Evolutionary conservation across 1,140 invertebrate species (phyloP), one percentile per base, ranked within the genome.

Genomic region (Trachymyrmex cornetzi): DNA sequence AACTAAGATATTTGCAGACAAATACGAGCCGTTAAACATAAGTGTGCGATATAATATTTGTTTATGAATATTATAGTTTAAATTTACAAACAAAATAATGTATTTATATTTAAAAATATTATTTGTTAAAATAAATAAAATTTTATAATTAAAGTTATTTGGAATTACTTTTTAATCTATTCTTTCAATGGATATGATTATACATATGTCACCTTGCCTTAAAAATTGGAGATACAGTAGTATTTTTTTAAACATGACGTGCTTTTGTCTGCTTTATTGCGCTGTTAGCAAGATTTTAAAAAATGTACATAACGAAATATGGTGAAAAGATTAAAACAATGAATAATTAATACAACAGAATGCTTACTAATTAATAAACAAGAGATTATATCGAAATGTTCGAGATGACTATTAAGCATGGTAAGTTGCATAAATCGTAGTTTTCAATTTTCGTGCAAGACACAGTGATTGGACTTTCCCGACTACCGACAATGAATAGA

Each of bases 401-500:
- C 72, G 7, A 72, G 9, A 22, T 50, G 53, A 84, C 50, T 84
- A 27, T 71, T 55, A 61, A 34, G n/a, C n/a, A 57, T 27, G 12
- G 55, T 74, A 50, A 75, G 61, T 84, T 84, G 69, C 55, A 22
- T 44, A 44, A 67, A 44, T 61, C 24, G 55, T 61, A 75, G 24
- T 84, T 27, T 14, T 85, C 53, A 80, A 88, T 90, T 90, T 77
- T 57, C 82, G 48, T n/a, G 34, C 34, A 81, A 85, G 63, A 87
- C 85, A 87, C 85, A 77, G 75, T 80, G 85, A 85, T 77, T 66
- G 30, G 53, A 24, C 22, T 84, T 84, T 53, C 50, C 59, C 55
- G 59, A 22, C 59, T 59, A 53, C 77, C 27, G 75, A 77, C 86
- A 85, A 86, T 88, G 89, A 90, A 90, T 90, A 86, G 87, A 63